A percentile compares a stretch with the other conserved stretches of the same genome.
Evolutionary conservation across 2,797 vertebrate species (phyloP).

Genomic region (Amazona ochrocephala): DNA sequence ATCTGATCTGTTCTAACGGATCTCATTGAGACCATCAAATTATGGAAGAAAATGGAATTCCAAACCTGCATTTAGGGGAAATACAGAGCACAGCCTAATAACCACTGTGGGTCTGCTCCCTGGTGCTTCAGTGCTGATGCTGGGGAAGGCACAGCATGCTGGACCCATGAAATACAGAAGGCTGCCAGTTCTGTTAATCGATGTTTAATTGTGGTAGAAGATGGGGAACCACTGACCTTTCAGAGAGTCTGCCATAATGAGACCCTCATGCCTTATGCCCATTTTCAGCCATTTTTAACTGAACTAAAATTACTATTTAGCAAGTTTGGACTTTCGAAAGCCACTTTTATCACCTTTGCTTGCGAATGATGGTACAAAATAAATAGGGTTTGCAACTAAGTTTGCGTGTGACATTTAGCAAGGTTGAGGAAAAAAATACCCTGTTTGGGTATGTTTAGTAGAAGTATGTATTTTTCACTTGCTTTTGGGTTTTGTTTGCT

Average conservation of each 20-base stretch:
- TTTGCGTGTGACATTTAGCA: constrained; percentile 11
- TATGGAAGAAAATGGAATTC: not conserved
- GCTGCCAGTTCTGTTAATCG: not conserved
- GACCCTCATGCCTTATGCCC: constrained; percentile 6
- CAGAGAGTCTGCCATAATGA: constrained; percentile 29
- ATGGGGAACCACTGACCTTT: constrained; percentile 40
- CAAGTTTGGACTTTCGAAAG: not conserved
- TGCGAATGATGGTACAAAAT: not conserved
- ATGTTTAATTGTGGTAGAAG: constrained; percentile 7
- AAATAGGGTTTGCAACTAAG: constrained; percentile 10
- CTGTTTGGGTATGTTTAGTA: not conserved
- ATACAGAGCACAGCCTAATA: not conserved
- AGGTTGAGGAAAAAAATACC: not conserved
- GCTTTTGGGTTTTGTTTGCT: constrained; percentile 4
- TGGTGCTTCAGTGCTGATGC: not conserved
- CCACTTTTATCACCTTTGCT: constrained; percentile 25
- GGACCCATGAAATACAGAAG: not conserved
- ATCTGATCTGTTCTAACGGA: not conserved
- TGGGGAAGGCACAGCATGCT: not conserved
- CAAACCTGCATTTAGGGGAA: not conserved
- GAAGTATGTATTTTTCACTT: constrained; percentile 13
- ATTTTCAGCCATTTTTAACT: constrained; percentile 23
- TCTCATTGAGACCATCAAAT: not conserved
- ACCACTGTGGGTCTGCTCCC: not conserved
- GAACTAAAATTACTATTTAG: constrained; percentile 30